Evolutionary conservation across 2,888 invertebrate species (phyloP), one percentile per base, ranked within the genome.

Genomic region (Apotomis turbidana): DNA sequence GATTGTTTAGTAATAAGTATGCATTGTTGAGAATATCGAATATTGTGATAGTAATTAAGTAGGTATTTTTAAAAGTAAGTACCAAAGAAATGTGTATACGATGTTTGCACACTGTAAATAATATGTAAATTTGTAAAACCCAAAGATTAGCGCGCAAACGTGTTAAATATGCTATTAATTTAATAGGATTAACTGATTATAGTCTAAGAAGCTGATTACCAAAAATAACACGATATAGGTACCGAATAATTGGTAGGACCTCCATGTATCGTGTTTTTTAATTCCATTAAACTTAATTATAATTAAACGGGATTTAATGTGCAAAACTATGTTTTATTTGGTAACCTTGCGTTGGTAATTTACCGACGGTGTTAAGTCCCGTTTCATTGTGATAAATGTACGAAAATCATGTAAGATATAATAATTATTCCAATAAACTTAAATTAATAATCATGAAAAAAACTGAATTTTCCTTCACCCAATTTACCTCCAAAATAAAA

Each of bases 11-110:
- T n/a, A 5, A 36, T n/a, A 5, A 57, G 52, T 70, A 62, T 55
- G 12, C 44, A 58, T 52, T 63, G 58, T 68, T 72, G 44, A 58
- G 60, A 55, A 52, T 51, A 59, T 59, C 27, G n/a, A 66, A 36
- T 62, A 59, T 68, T 72, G 72, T 72, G 72, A 72, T 72, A 70
- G 70, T 68, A 70, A 70, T 72, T 72, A 68, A 68, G 12, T 59
- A 63, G 68, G 63, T 59, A 63, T 68, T 72, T 72, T 59, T 46
- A 58, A 58, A 71, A 59, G 63, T 72, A 71, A 59, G 63, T 72
- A 72, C 63, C 63, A 63, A 72, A 72, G 68, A 68, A 9, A 27
- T 27, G 68, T 72, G 57, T 72, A 68, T 54, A 46, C 49, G 38
- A 51, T 41, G 13, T 54, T 58, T 68, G 5, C 57, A 71, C 55